Evolutionary conservation across 1,140 invertebrate genomes (phyloP).

Genomic region (Drosophila arawakana): DNA sequence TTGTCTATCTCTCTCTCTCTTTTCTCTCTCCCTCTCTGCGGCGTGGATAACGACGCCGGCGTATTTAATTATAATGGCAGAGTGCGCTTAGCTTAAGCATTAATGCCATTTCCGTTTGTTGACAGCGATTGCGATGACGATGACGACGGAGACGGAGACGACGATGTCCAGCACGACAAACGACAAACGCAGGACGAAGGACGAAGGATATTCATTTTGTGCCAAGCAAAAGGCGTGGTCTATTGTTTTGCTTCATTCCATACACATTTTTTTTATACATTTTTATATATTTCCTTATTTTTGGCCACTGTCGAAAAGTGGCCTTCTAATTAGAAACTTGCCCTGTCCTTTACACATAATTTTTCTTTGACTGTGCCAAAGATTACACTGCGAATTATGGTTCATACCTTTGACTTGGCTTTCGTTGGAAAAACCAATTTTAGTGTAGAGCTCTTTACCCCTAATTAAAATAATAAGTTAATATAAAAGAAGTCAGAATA

Average conservation of each 20-base stretch:
- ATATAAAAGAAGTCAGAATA: background rate
- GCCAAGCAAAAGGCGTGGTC: conserved; percentile 29
- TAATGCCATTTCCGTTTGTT: conserved; percentile 75
- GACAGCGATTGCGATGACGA: conserved; percentile 23
- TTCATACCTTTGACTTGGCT: background rate
- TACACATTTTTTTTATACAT: background rate
- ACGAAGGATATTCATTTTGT: conserved; percentile 12
- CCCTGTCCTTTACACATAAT: conserved; percentile 14
- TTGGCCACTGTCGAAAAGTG: conserved; percentile 1
- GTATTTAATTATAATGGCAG: conserved; percentile 76
- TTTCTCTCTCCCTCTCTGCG: conserved; percentile 1
- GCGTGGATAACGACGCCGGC: conserved; percentile 25
- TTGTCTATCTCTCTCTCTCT: conserved; percentile 2
- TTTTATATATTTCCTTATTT: background rate
- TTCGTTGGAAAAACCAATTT: background rate
- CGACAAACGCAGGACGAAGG: conserved; percentile 1
- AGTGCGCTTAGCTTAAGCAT: conserved; percentile 61
- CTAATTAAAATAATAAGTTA: background rate
- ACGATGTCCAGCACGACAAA: conserved; percentile 24
- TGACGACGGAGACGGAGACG: conserved; percentile 5
- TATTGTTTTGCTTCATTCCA: conserved; percentile 1
- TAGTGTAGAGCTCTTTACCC: background rate
- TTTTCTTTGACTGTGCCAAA: conserved; percentile 11
- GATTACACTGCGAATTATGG: conserved; percentile 7
- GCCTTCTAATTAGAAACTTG: conserved; percentile 32